Conservation (phyloP, 2,797 vertebrate genomes). For the Chromis chromis region DNA sequence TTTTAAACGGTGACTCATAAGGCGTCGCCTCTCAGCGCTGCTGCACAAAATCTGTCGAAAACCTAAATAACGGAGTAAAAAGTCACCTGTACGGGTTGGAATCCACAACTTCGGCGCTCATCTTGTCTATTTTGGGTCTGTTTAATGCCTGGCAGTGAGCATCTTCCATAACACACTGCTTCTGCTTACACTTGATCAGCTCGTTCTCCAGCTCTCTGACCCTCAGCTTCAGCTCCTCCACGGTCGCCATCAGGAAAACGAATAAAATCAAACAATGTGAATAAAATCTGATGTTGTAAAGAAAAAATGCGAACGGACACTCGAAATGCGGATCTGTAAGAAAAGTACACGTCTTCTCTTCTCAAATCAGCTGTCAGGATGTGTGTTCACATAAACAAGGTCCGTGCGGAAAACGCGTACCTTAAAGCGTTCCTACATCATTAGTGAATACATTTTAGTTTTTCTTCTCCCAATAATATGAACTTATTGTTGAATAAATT, state of each 20-base stretch:
- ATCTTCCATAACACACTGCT: constrained; percentile 69
- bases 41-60: not conserved
- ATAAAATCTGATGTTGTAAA: not conserved
- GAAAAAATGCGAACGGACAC: not conserved
- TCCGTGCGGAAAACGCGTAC: constrained; percentile 69
- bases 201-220: constrained; percentile 91
- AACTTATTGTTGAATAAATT: rapidly evolving
- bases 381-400: constrained; percentile 54
- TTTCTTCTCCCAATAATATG: rapidly evolving
- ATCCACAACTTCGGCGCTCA: constrained; percentile 96
- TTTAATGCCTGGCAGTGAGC: constrained; percentile 52
- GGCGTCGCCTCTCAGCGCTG: constrained; percentile 42
- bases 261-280: not conserved
- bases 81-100: constrained; percentile 96
- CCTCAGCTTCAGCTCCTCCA: constrained; percentile 88
- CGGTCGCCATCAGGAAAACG: constrained; percentile 75
- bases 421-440: constrained; percentile 18
- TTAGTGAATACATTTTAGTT: not conserved
- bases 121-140: constrained; percentile 88
- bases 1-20: constrained; percentile 63
- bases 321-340: not conserved
- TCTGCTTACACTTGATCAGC: constrained; percentile 86
- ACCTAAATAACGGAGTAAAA: not conserved
- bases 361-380: constrained; percentile 58
- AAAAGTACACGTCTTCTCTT: constrained; percentile 83